phyloP scores from a whole-genome alignment of 1,140 invertebrate genomes.

The Danaus plexippus region DNA sequence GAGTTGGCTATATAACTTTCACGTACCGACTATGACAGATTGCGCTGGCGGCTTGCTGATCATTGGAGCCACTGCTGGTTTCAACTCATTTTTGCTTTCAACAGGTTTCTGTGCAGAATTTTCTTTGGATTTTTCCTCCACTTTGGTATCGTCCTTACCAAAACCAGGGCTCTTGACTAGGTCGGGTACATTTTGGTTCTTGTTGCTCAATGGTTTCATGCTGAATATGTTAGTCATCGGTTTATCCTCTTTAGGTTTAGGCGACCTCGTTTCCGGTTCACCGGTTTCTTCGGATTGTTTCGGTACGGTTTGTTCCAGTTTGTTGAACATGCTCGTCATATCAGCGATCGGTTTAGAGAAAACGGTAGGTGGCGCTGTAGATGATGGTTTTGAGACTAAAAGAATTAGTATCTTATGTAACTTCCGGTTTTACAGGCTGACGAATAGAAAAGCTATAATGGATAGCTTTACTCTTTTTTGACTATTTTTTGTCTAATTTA shows the following conservation, averaged over 20 bases:
- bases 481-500: too few relatives aligned
- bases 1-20: too few relatives aligned
- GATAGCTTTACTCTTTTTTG: too few relatives aligned
- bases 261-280: conserved; percentile 31
- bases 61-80: conserved; percentile 21
- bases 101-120: conserved; percentile 30
- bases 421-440: too few relatives aligned
- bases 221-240: conserved; percentile 32
- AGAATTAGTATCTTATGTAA: not conserved
- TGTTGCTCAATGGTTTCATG: conserved; percentile 23
- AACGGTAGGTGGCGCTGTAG: conserved; percentile 19
- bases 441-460: too few relatives aligned
- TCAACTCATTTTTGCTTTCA: conserved; percentile 21
- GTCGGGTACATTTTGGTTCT: conserved; percentile 39
- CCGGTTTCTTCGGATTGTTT: conserved; percentile 43
- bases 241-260: conserved; percentile 31
- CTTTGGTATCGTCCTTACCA: conserved; percentile 28
- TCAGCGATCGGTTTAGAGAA: conserved; percentile 23
- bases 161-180: conserved; percentile 33
- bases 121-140: conserved; percentile 36
- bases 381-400: conserved; percentile 29
- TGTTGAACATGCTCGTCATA: conserved; percentile 20
- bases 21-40: conserved; percentile 24
- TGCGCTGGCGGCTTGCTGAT: conserved; percentile 21
- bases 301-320: conserved; percentile 13